phyloP scores from a whole-genome alignment of 1,140 invertebrate species.

The Ceratina japonica region DNA sequence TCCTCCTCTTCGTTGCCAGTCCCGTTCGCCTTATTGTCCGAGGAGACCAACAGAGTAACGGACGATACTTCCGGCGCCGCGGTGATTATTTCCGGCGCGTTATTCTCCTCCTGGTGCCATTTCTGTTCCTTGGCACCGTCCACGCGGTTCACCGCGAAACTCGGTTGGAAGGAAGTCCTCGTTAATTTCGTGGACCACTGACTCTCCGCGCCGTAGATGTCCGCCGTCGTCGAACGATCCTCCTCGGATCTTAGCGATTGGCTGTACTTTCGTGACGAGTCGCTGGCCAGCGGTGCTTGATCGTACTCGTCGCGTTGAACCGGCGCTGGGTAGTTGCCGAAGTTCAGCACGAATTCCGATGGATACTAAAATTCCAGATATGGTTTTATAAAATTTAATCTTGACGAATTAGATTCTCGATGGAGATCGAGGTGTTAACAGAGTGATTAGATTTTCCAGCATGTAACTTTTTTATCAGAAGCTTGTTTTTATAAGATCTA shows the following conservation, averaged over 20 bases:
- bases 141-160: constrained; percentile 79
- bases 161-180: constrained; percentile 80
- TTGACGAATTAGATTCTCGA: no score
- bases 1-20: not conserved
- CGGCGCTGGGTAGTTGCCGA: constrained; percentile 53
- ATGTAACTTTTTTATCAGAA: no score
- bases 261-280: constrained; percentile 55
- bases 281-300: constrained; percentile 61
- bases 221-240: constrained; percentile 39
- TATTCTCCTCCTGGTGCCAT: constrained; percentile 8
- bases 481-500: no score
- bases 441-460: no score
- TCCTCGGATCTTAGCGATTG: constrained; percentile 8
- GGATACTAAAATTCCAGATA: constrained; percentile 64
- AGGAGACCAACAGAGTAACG: constrained; percentile 66
- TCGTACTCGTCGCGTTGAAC: constrained; percentile 64
- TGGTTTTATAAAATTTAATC: not conserved
- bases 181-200: constrained; percentile 84
- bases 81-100: constrained; percentile 71
- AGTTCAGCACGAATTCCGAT: constrained; percentile 73
- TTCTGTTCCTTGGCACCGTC: constrained; percentile 43
- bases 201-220: constrained; percentile 79
- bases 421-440: no score
- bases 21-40: constrained; percentile 57
- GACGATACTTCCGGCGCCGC: constrained; percentile 65